Evolutionary conservation across 2,888 invertebrate species (phyloP).

Genomic region (Rhagonycha fulva): DNA sequence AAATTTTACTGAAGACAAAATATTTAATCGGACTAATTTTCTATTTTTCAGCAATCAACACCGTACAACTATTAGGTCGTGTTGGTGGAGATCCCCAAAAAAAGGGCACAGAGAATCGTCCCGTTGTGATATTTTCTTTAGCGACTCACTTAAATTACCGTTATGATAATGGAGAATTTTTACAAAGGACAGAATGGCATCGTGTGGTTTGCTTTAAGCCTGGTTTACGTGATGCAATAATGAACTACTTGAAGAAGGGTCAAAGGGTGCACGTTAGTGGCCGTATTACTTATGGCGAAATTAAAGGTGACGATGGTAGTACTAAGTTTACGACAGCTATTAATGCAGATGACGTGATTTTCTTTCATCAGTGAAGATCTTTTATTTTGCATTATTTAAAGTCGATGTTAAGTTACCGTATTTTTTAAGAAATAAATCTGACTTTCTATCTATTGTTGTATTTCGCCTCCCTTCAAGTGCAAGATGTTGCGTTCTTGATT

Average conservation of each 20-base stretch:
- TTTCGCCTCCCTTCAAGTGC: no score
- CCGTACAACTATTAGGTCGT: conserved; percentile 82
- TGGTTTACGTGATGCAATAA: conserved; percentile 76
- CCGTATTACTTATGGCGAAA: conserved; percentile 82
- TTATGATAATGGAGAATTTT: conserved; percentile 76
- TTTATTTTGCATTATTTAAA: background rate
- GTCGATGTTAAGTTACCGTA: background rate
- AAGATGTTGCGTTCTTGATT: no score
- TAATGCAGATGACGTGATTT: conserved; percentile 86
- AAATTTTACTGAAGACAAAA: background rate
- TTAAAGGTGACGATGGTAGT: conserved; percentile 77
- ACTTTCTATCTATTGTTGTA: no score
- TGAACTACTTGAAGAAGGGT: conserved; percentile 82
- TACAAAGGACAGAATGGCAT: conserved; percentile 93
- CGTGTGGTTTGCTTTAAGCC: conserved; percentile 86
- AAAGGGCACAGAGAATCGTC: conserved; percentile 79
- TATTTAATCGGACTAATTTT: background rate
- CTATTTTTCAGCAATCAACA: conserved; percentile 72
- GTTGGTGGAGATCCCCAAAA: conserved; percentile 89
- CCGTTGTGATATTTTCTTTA: conserved; percentile 85
- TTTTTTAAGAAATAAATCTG: no score
- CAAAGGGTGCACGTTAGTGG: conserved; percentile 83
- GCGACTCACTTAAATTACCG: conserved; percentile 89
- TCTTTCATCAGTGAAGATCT: conserved; percentile 64
- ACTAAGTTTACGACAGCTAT: conserved; percentile 75